A percentile compares a stretch with the other conserved stretches of the same genome.
These are phyloP conservation scores for Cynodonichthys magdalenae DNA, from an alignment of 2,797 vertebrate species.

Conservation along the genomic window DNA sequence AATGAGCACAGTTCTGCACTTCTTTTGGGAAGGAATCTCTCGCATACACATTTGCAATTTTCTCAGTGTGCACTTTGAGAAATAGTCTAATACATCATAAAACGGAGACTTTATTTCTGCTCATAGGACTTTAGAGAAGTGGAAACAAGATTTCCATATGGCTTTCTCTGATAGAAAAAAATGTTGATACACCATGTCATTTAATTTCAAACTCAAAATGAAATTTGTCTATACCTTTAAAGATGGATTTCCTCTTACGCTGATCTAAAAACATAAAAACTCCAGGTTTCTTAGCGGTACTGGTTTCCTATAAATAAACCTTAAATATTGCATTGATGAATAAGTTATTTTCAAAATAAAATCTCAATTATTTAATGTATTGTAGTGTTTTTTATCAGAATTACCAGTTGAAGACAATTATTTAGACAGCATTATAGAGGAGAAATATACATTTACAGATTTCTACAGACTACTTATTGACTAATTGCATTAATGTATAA, in stretches of 20 bases:
- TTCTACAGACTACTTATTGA: no score
- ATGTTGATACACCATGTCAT: background rate
- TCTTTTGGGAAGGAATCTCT: constrained; percentile 32
- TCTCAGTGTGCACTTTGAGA: constrained; percentile 39
- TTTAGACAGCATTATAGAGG: no score
- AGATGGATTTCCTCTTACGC: background rate
- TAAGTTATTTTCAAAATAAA: background rate
- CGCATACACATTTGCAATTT: constrained; percentile 38
- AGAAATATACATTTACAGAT: no score
- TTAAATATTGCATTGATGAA: background rate
- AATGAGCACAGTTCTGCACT: constrained; percentile 58
- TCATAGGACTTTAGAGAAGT: background rate
- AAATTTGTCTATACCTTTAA: constrained; percentile 3
- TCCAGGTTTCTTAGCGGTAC: background rate
- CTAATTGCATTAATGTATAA: no score
- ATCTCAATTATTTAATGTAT: no score
- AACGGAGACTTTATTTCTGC: constrained; percentile 2
- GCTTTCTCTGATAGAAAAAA: constrained; percentile 11
- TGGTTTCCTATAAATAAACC: background rate
- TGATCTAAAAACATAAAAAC: background rate
- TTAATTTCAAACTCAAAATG: background rate
- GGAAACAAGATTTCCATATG: constrained; percentile 7
- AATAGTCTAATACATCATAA: constrained; percentile 39
- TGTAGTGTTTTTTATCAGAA: no score
- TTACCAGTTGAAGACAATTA: no score